Evolutionary conservation across 2,113 vertebrate species (phyloP), one percentile per base, ranked within the genome.

Genomic region (Zapornia atra): DNA sequence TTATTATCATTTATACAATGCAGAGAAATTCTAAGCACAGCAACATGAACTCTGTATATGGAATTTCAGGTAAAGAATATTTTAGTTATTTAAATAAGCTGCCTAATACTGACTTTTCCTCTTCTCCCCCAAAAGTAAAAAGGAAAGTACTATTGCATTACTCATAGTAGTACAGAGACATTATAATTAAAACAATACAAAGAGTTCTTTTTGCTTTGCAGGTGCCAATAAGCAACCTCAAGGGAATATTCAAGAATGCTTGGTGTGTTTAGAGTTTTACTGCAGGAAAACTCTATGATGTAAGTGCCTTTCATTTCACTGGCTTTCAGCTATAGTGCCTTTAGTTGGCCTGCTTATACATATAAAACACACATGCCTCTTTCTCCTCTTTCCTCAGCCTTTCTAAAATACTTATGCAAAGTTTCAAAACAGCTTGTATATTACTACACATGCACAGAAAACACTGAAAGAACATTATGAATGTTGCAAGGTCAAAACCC

Each of bases 191-290:
- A 82, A 75, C 24, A 92, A 93, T 84, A 78, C 88, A 86, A 71
- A 78, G 83, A 87, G 57, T 69, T 91, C 76, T 85, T 92, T 94
- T 86, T 92, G 76, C 48, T 91, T 87, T 93, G 86, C 83, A 96
- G 95, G 90, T 96, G 88, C 69, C 86, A 93, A 61, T 91, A 86
- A 91, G 77, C 48, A 88, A 65, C 60, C 65, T 79, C 65, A 79
- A 91, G 77, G 79, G 86, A 93, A 88, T 78, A 72, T 40, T 89
- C 69, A 86, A 79, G 34, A 86, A 86, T 79, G 73, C n/a, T 93
- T 76, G 69, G 53, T 6, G 53, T 61, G 42, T 82, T 93, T 54
- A 16, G 79, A 59, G 56, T 75, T 94, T 96, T 91, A 76, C 70
- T 91, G 83, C 92, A 91, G 72, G 77, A 84, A 82, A 92, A 76